Percentiles rank a stretch among this genome's conserved stretches.
These are phyloP conservation scores for Micromys minutus DNA, from an alignment of 2,113 vertebrate species.

Conservation along the genomic window DNA sequence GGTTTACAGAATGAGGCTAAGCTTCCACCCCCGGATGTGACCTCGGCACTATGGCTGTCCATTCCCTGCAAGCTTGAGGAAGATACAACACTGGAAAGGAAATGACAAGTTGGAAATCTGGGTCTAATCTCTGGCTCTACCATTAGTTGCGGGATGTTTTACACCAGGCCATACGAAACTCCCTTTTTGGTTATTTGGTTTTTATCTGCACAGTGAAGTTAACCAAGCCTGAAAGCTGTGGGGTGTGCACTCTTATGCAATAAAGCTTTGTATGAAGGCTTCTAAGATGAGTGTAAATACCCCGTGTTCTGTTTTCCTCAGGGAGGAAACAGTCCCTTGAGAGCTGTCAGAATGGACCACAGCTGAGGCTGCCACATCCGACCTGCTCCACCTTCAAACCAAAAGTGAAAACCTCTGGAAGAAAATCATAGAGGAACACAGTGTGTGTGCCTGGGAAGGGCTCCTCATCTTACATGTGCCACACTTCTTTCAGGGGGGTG, in stretches of 20 bases:
- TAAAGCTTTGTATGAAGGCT: background rate
- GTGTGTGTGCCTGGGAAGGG: fast-evolving
- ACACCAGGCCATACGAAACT: background rate
- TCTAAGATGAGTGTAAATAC: background rate
- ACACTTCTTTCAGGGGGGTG: background rate
- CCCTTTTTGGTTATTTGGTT: background rate
- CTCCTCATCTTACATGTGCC: background rate
- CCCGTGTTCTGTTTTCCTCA: background rate
- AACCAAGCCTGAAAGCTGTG: background rate
- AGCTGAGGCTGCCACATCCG: background rate
- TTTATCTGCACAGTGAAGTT: background rate
- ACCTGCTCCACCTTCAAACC: background rate
- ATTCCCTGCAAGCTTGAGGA: no score
- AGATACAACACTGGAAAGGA: background rate
- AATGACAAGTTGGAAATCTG: background rate
- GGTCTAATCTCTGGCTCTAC: background rate
- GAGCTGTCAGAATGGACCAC: background rate
- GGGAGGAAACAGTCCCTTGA: background rate
- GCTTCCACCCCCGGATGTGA: background rate
- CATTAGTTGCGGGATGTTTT: background rate
- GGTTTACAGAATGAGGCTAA: background rate
- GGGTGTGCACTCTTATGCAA: background rate
- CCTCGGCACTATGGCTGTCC: background rate
- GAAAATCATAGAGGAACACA: background rate
- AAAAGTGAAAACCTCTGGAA: background rate